Base-by-base conservation (phyloP, 2,797 vertebrate genomes). In the Zenarchopterus dispar region DNA sequence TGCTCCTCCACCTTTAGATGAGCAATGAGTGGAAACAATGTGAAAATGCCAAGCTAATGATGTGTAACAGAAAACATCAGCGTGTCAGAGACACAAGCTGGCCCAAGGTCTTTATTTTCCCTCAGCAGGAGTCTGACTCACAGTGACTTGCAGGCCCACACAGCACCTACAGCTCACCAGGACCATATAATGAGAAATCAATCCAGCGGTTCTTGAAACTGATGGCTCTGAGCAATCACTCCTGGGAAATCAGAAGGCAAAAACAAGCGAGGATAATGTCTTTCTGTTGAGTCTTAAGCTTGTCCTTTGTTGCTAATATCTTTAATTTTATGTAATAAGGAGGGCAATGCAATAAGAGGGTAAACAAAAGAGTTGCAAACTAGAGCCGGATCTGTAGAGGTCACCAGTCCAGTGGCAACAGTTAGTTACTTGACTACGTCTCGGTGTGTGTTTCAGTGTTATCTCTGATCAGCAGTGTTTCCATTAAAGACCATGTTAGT, bases 101-200 rank as follows among this genome's bases (percentile, higher is more conserved):
- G 56, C 28, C 21, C 13, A 6, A 16, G 11, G 18, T 31, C 26
- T 15, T 4, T 24, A 26, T 19, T 56, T 11, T 39, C 53, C 51
- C 17, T 46, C 1, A 2, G 42, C 28, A 41, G 45, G 23, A 42
- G 23, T 43, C n/a, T 52, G 47, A 62, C 53, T 69, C 4, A 1
- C 49, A 59, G 45, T 1, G 26, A 59, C 53, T 62, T 8, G 0
- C 28, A 17, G 33, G 45, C 31, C 61, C 49, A 49, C 48, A 48
- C 56, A 39, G 54, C n/a, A 31, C 31, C 18, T 9, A 31, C 46
- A 51, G 19, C 55, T 64, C 58, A 50, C 46, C 19, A 1, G 23
- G 39, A 41, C 19, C 24, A 36, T n/a, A 26, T 49, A 57, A 76
- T 49, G 63, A 78, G 57, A 71, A 68, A 77, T 67, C 70, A 68